Base-by-base conservation (phyloP, 2,888 invertebrate genomes). In the Rhingia campestris region DNA sequence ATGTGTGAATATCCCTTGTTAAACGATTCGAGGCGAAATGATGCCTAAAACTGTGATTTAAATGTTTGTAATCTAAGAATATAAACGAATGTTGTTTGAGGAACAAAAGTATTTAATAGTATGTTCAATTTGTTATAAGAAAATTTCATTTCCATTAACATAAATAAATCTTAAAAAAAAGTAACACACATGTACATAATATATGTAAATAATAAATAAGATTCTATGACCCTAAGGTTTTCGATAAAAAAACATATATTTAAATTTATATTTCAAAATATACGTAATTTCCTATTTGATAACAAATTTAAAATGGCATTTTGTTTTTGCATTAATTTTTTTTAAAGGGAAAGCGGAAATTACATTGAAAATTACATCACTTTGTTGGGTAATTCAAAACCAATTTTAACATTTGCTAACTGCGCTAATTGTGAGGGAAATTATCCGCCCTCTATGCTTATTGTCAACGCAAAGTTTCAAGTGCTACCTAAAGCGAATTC, bases 21-120 rank as follows among this genome's bases (percentile, higher is more conserved):
- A 9, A 56, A 64, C n/a, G 58, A 67, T n/a, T 6, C 79, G 33
- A 67, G 10, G 32, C 59, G 53, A 32, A 76, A 70, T 59, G 41
- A 43, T 33, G 69, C 61, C 43, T 79, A 64, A 54, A 64, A 74
- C 82, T 82, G 77, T 82, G 82, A 79, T 82, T 82, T 43, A 35
- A 54, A 61, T 9, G 66, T 45, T 66, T 58, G 76, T 81, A 72
- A 81, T 76, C 12, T 64, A 47, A 49, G 35, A 4, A 51, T 64
- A 32, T 35, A 30, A 72, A 33, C 47, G 33, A 64, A 47, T 4
- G 4, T 35, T 37, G 43, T 41, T 10, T 49, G 4, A 58, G 6
- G 6, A 54, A 10, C 6, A 30, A 49, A 30, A 49, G 7, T 47
- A 63, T 39, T 56, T 39, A 3, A 39, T 6, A 47, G 6, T 7